Evolutionary conservation across 1,140 invertebrate species (phyloP), one percentile per base, ranked within the genome.

Genomic region (Rhyacophila brunnea): DNA sequence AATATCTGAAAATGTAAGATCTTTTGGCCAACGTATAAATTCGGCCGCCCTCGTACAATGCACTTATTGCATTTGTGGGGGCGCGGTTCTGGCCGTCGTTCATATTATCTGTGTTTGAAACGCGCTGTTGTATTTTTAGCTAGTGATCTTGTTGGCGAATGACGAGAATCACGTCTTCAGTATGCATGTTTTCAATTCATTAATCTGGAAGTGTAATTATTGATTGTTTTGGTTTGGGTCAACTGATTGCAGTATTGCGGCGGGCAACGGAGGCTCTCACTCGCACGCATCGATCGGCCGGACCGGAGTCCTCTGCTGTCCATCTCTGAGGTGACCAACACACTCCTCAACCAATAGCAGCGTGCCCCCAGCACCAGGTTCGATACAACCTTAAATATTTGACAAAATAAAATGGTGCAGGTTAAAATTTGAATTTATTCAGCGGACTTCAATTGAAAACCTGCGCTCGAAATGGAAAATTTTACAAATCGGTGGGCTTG

Each of bases 241-340:
- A 38, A 58, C 56, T 58, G 56, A 51, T 59, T 67, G 43, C 67
- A 69, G 68, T 69, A 62, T 66, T 60, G 45, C 18, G 58, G 46
- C 42, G 62, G 57, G 40, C 59, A 65, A 52, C 59, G 63, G 58
- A 55, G 66, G 63, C 59, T 62, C 62, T 67, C 62, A 68, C 73
- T 34, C 75, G 9, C 23, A 28, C 79, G 70, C 80, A 7, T 20
- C 80, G 73, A 81, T 78, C 82, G 86, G 75, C 78, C 81, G 78
- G 85, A 88, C 80, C 82, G 84, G 78, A 89, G 87, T 87, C 87
- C 87, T 83, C 67, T 90, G 82, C 68, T 89, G 81, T 89, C 88
- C 80, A 87, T 89, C 84, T 88, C 87, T 81, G 87, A 89, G 84
- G 87, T 90, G 81, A 89, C 88, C 70, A 88, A 89, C 79, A 88